These are phyloP conservation scores for Scrobipalpa costella DNA, from an alignment of 2,888 invertebrate genomes.

Conservation along the genomic window DNA sequence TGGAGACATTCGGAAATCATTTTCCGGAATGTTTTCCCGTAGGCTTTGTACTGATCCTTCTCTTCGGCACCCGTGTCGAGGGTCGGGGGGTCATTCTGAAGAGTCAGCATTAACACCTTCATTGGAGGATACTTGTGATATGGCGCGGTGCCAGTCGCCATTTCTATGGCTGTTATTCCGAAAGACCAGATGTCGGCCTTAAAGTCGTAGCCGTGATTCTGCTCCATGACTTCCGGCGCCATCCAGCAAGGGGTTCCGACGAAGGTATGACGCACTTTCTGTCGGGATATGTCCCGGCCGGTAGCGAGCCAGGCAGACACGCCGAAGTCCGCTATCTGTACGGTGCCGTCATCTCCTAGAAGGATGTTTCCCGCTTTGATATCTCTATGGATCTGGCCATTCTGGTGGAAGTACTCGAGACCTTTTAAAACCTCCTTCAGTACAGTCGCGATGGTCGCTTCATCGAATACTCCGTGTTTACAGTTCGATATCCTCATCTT, in stretches of 20 bases:
- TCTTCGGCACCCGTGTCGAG: slow-evolving; percentile 98
- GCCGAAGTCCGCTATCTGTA: slow-evolving; percentile 99
- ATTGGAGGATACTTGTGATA: slow-evolving; percentile 99
- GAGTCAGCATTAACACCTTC: slow-evolving; percentile 99
- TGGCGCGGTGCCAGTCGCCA: slow-evolving; percentile 99
- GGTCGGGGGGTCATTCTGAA: slow-evolving; percentile 99
- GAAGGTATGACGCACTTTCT: slow-evolving; percentile 98
- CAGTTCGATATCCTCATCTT: slow-evolving; percentile 96
- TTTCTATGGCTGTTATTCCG: slow-evolving; percentile 99
- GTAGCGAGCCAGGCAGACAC: slow-evolving; percentile 99
- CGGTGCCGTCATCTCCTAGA: slow-evolving; percentile 97
- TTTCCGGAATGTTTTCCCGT: slow-evolving; percentile 98
- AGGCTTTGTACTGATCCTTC: slow-evolving; percentile 99
- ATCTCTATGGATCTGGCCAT: slow-evolving; percentile 96
- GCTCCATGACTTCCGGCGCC: slow-evolving; percentile 99
- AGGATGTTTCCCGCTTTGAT: slow-evolving; percentile 87
- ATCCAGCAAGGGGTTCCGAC: slow-evolving; percentile 99
- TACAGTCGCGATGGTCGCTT: slow-evolving; percentile 98
- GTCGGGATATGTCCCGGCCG: slow-evolving; percentile 95
- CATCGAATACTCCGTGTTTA: slow-evolving; percentile 98
- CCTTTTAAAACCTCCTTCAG: slow-evolving; percentile 98
- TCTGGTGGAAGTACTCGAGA: slow-evolving; percentile 98
- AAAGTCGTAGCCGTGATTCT: slow-evolving; percentile 99
- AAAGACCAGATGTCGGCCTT: slow-evolving; percentile 93
- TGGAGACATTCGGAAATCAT: slow-evolving; percentile 99